Conservation (phyloP, 2,113 vertebrate species). For the Amazona guildingii region DNA sequence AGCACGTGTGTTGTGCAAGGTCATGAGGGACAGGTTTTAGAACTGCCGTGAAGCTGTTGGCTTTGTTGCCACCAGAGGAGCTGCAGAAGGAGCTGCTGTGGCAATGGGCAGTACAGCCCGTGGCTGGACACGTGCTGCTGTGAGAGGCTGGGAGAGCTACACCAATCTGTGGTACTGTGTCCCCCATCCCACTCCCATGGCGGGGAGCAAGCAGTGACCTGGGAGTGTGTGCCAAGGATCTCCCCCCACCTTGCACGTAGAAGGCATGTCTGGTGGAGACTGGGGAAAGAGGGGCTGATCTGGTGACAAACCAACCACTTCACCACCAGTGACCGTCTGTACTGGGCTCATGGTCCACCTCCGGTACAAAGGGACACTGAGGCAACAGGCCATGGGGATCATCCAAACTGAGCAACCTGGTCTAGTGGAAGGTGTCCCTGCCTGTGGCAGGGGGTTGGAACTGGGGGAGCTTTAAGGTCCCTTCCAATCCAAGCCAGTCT, state of each 20-base stretch:
- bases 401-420: background rate
- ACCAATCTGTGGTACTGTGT: accelerated
- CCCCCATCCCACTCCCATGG: background rate
- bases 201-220: background rate
- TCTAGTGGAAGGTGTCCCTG: background rate
- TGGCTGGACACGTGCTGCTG: background rate
- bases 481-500: background rate
- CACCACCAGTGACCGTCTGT: too few relatives aligned
- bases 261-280: background rate
- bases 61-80: background rate
- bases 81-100: background rate
- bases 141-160: background rate
- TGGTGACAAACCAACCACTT: background rate
- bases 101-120: background rate
- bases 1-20: accelerated
- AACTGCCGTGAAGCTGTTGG: background rate
- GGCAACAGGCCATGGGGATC: background rate
- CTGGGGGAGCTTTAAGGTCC: background rate
- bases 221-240: background rate
- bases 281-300: background rate
- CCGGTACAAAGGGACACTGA: background rate
- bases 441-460: background rate
- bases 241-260: background rate
- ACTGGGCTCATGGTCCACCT: too few relatives aligned
- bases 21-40: accelerated